A percentile compares a stretch with the other conserved stretches of the same genome.
Evolutionary conservation across 2,113 vertebrate species (phyloP).

Genomic region (Morone chrysops): DNA sequence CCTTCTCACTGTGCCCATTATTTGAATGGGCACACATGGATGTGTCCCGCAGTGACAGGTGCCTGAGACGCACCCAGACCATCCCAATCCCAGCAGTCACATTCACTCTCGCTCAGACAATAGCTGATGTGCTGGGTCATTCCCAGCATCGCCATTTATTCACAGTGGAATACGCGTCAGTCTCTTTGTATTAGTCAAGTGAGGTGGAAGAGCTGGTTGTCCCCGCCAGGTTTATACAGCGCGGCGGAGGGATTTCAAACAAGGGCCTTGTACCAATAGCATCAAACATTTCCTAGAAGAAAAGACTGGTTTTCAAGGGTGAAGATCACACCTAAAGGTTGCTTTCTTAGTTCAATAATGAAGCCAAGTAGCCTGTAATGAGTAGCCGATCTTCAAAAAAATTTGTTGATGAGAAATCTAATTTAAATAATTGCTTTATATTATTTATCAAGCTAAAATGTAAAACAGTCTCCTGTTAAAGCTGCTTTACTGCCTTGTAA

Average conservation of each 20-base stretch:
- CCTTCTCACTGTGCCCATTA: slow-evolving; percentile 35
- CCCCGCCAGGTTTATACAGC: slow-evolving; percentile 40
- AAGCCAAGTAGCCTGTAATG: no score
- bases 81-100: slow-evolving; percentile 74
- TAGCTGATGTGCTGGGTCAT: slow-evolving; percentile 68
- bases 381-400: background rate
- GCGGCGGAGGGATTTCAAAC: slow-evolving; percentile 36
- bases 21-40: slow-evolving; percentile 56
- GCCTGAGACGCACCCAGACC: slow-evolving; percentile 63
- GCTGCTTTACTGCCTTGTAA: background rate
- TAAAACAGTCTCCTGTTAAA: background rate
- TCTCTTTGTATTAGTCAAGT: slow-evolving; percentile 70
- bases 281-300: slow-evolving; percentile 25
- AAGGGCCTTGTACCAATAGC: slow-evolving; percentile 2
- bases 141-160: slow-evolving; percentile 63
- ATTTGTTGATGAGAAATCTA: background rate
- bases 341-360: background rate
- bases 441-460: background rate
- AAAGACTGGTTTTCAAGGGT: background rate
- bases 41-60: slow-evolving; percentile 63
- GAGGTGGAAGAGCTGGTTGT: slow-evolving; percentile 40
- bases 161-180: slow-evolving; percentile 59
- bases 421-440: background rate
- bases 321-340: background rate
- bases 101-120: slow-evolving; percentile 74